A percentile compares a stretch with the other conserved stretches of the same genome.
Conservation (phyloP, 2,113 vertebrate species). For the Forbesichthys agassizii region DNA sequence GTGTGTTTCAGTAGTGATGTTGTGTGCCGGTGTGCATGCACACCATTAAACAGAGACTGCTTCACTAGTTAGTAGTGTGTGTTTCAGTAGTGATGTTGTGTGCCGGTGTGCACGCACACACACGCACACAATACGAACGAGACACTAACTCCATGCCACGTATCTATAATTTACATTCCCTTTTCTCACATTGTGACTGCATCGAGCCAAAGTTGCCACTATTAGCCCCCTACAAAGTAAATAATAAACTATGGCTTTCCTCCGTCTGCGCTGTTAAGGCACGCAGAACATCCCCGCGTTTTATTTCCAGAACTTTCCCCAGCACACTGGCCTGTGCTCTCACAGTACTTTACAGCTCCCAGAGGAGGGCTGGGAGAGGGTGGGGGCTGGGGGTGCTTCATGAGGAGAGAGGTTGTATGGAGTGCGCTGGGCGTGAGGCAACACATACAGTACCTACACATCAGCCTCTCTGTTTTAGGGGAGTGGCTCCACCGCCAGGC, state of each 20-base stretch:
- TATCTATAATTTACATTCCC: slow-evolving; percentile 42
- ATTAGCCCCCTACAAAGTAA: background rate
- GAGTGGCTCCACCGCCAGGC: slow-evolving; percentile 71
- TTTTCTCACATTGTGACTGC: slow-evolving; percentile 9
- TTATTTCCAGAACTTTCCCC: slow-evolving; percentile 1
- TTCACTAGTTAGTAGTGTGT: slow-evolving; percentile 62
- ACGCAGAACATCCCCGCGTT: background rate
- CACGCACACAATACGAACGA: slow-evolving; percentile 43
- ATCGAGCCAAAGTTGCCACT: slow-evolving; percentile 24
- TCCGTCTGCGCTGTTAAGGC: background rate
- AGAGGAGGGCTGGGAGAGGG: slow-evolving; percentile 26
- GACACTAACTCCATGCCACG: slow-evolving; percentile 21
- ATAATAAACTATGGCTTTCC: slow-evolving; percentile 4
- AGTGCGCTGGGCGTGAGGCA: slow-evolving; percentile 61
- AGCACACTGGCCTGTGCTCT: slow-evolving; percentile 8
- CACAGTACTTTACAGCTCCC: slow-evolving; percentile 50
- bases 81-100: slow-evolving; percentile 67
- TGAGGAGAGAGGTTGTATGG: slow-evolving; percentile 61
- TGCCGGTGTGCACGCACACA: slow-evolving; percentile 31
- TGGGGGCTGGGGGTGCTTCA: slow-evolving; percentile 19
- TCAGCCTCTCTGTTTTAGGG: slow-evolving; percentile 71
- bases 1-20: slow-evolving; percentile 71
- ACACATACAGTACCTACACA: slow-evolving; percentile 72
- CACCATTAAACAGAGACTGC: slow-evolving; percentile 71
- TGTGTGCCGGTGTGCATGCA: slow-evolving; percentile 52